Percentiles rank a stretch among this genome's conserved stretches.
These are phyloP conservation scores for Hemaris fuciformis DNA, from an alignment of 2,888 invertebrate genomes.

Conservation along the genomic window DNA sequence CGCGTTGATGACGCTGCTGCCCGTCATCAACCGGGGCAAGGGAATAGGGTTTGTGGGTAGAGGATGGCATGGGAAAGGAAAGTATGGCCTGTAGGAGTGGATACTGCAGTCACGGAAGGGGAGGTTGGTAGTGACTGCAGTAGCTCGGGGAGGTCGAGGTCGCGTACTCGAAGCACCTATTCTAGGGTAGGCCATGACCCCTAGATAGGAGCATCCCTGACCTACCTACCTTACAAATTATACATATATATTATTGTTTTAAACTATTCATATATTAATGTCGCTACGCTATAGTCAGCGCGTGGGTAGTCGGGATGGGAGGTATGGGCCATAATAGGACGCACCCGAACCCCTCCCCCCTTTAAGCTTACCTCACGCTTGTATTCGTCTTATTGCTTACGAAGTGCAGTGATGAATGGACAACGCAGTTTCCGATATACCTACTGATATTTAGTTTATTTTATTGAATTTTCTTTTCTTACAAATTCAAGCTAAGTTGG, in stretches of 20 bases:
- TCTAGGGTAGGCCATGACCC: too few species aligned
- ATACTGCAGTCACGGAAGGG: too few species aligned
- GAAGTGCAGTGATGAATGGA: not conserved
- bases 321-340: not conserved
- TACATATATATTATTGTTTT: conserved; percentile 7
- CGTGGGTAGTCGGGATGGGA: not conserved
- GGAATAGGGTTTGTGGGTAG: too few species aligned
- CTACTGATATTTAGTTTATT: not conserved
- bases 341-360: not conserved
- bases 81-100: too few species aligned
- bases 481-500: too few species aligned
- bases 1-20: too few species aligned
- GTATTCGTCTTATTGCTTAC: not conserved
- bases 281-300: not conserved
- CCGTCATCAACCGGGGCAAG: too few species aligned
- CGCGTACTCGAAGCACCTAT: too few species aligned
- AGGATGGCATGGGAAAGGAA: too few species aligned
- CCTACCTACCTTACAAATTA: conserved; percentile 1
- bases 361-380: not conserved
- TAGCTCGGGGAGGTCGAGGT: too few species aligned
- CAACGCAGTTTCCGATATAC: not conserved
- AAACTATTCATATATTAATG: conserved; percentile 8
- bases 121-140: too few species aligned
- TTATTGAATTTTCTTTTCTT: not conserved
- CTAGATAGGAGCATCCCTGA: too few species aligned